Evolutionary conservation across 2,888 invertebrate genomes (phyloP), one percentile per base, ranked within the genome.

Genomic region (Xylophagus ater): DNA sequence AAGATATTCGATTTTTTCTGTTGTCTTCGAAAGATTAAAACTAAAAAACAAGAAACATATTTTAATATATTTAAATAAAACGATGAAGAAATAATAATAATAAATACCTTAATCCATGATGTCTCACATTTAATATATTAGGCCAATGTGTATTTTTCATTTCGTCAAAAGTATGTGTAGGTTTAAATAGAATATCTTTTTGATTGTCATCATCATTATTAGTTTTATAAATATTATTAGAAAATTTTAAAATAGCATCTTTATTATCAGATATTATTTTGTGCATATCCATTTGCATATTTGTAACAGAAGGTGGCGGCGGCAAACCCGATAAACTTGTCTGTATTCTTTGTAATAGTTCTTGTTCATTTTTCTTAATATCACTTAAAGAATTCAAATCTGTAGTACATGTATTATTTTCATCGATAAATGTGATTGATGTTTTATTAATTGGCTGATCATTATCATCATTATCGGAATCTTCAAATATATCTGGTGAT

Each of bases 251-350:
- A 21, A 72, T 60, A 41, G 71, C 70, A 9, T 67, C 58, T 47
- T 74, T 71, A 53, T 75, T 73, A 42, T 66, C 68, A 14, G 70
- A 65, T 13, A 84, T 68, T 60, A 80, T 76, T 53, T 78, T 76
- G 18, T 69, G 65, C 14, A 76, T 73, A 53, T 80, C 77, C 38
- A 74, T 67, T 50, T 78, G 76, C 17, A 78, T 65, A 24, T 72
- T 74, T 10, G 83, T 84, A 9, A 81, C 69, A 17, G 79, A 81
- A 1, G 82, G 83, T 8, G 84, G 85, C 15, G 85, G 84, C 7
- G 78, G 67, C 1, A 85, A 71, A 2, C 84, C 84, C 47, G 72
- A 72, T 7, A 85, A 60, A 31, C 70, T 72, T 54, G 71, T 72
- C 57, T 78, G 70, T 33, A 74, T 56, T 10, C 62, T 54, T 2